phyloP scores from a whole-genome alignment of 2,797 vertebrate genomes.

The Enteromius radiatus region DNA sequence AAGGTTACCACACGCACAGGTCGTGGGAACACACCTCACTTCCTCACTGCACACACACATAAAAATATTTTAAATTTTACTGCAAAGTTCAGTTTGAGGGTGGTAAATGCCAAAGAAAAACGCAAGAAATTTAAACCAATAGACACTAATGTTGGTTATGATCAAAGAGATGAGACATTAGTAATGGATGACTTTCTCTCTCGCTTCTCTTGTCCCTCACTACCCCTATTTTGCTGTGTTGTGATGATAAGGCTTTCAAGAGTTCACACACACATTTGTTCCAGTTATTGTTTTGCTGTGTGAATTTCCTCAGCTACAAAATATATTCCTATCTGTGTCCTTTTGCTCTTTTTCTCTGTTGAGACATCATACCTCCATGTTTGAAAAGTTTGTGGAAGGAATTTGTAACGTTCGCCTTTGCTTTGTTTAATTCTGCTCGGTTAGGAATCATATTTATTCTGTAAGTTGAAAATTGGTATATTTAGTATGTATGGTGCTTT shows the following conservation, averaged over 20 bases:
- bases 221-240: conserved; percentile 39
- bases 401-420: conserved; percentile 5
- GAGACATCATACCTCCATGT: neutral
- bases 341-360: neutral
- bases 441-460: conserved; percentile 13
- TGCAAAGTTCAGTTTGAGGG: conserved; percentile 1
- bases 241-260: conserved; percentile 54
- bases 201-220: neutral
- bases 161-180: conserved; percentile 35
- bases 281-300: conserved; percentile 47
- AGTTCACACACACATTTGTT: conserved; percentile 58
- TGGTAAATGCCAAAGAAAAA: neutral
- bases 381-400: conserved; percentile 19
- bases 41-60: conserved; percentile 41
- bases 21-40: conserved; percentile 59
- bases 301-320: conserved; percentile 42
- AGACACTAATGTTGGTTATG: conserved; percentile 7
- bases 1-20: conserved; percentile 57
- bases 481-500: neutral
- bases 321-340: conserved; percentile 28
- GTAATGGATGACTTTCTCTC: conserved; percentile 37
- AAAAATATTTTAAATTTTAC: too few relatives aligned
- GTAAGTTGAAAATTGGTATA: neutral
- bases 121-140: neutral
- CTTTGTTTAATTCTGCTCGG: conserved; percentile 30